Evolutionary conservation across 2,797 vertebrate species (phyloP).

Genomic region (Potorous gilbertii): DNA sequence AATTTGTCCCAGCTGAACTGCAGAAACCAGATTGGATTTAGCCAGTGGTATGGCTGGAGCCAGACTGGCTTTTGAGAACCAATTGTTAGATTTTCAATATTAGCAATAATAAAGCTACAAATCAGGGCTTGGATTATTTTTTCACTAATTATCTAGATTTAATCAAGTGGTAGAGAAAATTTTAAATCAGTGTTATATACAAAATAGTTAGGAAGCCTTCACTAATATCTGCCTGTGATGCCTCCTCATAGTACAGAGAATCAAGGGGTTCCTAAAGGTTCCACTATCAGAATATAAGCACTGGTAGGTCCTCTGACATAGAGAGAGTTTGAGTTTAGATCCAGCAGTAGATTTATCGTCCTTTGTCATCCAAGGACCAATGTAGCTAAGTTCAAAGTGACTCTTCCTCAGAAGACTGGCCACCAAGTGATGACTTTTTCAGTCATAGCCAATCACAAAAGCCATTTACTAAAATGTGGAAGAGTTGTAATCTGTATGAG

Average conservation of each 20-base stretch:
- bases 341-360: neutral
- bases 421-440: neutral
- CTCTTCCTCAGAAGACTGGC: neutral
- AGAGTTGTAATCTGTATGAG: neutral
- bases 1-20: neutral
- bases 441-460: neutral
- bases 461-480: neutral
- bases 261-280: neutral
- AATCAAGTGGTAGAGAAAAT: neutral
- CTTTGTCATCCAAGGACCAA: neutral
- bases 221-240: neutral
- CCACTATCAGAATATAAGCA: neutral
- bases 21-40: neutral
- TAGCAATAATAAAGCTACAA: neutral
- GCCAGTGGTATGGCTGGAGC: neutral
- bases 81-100: neutral
- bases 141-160: neutral
- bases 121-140: neutral
- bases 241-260: neutral
- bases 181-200: neutral
- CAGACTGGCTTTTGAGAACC: neutral
- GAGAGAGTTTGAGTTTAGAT: neutral
- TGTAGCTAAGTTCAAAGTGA: neutral
- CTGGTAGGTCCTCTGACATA: neutral
- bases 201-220: neutral